Evolutionary conservation across 2,888 invertebrate genomes (phyloP).

Genomic region (Dorcus parallelipipedus): DNA sequence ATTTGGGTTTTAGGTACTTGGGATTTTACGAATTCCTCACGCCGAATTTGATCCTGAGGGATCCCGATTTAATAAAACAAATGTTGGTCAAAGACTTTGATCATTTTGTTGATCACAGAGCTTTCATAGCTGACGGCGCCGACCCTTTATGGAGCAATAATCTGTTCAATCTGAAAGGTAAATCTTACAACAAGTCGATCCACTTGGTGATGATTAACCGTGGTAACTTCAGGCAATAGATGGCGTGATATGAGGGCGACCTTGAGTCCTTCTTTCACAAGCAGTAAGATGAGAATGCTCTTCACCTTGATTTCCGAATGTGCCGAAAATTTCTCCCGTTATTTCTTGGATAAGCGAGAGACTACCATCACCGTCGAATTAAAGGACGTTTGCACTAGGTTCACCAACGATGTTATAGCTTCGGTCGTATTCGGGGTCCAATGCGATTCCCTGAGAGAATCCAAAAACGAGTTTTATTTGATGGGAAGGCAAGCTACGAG

Average conservation of each 20-base stretch:
- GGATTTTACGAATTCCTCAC: conserved; percentile 27
- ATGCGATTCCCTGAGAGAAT: conserved; percentile 54
- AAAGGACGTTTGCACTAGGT: conserved; percentile 51
- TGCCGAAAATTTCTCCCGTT: conserved; percentile 25
- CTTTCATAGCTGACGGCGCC: conserved; percentile 25
- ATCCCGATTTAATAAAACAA: conserved; percentile 40
- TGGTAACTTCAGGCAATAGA: conserved; percentile 26
- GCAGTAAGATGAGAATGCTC: conserved; percentile 43
- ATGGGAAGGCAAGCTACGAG: conserved; percentile 8
- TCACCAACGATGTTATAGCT: conserved; percentile 55
- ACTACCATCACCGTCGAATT: conserved; percentile 39
- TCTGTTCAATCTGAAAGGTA: conserved; percentile 17
- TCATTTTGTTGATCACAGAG: conserved; percentile 40
- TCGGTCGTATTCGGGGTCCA: conserved; percentile 53
- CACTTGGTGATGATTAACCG: no score
- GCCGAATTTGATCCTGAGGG: conserved; percentile 29
- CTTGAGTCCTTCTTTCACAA: conserved; percentile 44
- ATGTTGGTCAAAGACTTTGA: conserved; percentile 46
- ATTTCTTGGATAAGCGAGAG: conserved; percentile 28
- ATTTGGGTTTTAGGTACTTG: conserved; percentile 24
- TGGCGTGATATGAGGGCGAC: conserved; percentile 47
- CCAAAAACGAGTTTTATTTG: conserved; percentile 29
- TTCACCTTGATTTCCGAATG: conserved; percentile 34
- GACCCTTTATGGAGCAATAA: conserved; percentile 27
- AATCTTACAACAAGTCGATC: no score